A percentile compares a stretch with the other conserved stretches of the same genome.
Conservation (phyloP, 2,888 invertebrate genomes). For the Papilio protenor region DNA sequence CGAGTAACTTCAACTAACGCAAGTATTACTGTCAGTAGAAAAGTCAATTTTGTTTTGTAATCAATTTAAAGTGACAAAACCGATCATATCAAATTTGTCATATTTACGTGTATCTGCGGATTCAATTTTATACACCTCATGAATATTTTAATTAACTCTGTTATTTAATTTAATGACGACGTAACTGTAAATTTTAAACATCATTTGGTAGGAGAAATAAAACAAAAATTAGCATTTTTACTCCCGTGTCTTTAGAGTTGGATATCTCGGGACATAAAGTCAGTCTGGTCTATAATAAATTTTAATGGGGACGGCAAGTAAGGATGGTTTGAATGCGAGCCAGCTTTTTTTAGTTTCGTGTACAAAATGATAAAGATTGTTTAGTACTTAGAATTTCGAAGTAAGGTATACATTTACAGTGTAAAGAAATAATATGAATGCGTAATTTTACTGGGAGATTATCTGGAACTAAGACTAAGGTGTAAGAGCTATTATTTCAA, state of each 20-base stretch:
- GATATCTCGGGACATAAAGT: constrained; percentile 40
- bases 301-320: constrained; percentile 35
- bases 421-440: neutral
- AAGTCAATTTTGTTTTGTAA: no score
- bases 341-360: constrained; percentile 25
- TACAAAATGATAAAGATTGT: constrained; percentile 1
- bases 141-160: neutral
- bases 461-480: no score
- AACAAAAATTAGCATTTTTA: constrained; percentile 6
- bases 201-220: neutral
- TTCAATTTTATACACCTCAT: neutral
- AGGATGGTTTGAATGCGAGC: constrained; percentile 35
- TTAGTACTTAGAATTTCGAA: neutral
- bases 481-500: no score
- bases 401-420: neutral
- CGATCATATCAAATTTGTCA: neutral
- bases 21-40: no score
- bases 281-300: constrained; percentile 39
- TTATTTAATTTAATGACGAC: neutral
- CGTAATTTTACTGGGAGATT: neutral
- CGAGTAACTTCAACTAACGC: no score
- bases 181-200: neutral
- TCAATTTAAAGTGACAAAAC: no score
- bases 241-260: constrained; percentile 24
- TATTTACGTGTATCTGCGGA: neutral